Evolutionary conservation across 1,140 invertebrate genomes (phyloP), one percentile per base, ranked within the genome.

Genomic region (Matsumurasca onukii): DNA sequence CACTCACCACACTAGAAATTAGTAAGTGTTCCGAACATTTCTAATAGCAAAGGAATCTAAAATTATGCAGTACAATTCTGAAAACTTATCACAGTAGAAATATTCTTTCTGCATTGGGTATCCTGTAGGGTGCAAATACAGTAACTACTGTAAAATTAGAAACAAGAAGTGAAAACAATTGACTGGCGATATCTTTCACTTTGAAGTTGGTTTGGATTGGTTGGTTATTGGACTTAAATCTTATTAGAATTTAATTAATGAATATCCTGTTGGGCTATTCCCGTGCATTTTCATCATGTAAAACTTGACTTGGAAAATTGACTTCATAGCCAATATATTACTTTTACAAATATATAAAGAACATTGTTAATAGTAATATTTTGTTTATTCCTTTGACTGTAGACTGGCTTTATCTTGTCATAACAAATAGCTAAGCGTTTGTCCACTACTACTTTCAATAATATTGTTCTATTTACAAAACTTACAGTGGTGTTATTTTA

Each of bases 271-370:
- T 20, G 20, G 59, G 39, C 27, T 31, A 29, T 25, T 25, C 27
- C 20, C 27, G 30, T 61, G 12, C 25, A 31, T 63, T 63, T 29
- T 63, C 39, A 63, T 63, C 59, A 63, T 63, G 59, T 63, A 17
- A 63, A 63, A 63, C 27, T 63, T 63, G 31, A 63, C 27, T 31
- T 63, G n/a, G n/a, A 63, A 63, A 51, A 63, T 63, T 29, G 15
- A 63, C 20, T 63, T 29, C 2, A 63, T 63, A 63, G 59, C 59
- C 27, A 31, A 63, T 63, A 63, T 31, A 63, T 63, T 63, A 63
- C 59, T 63, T 63, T 63, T 9, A 63, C 1, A 63, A n/a, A 31
- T 63, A 63, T 61, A 29, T 61, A 61, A 51, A 51, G n/a, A 51
- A 9, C 49, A 51, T 51, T 51, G 49, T 51, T 22, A 22, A 51